Base-by-base conservation (phyloP, 2,113 vertebrate genomes). In the Noctilio leporinus region DNA sequence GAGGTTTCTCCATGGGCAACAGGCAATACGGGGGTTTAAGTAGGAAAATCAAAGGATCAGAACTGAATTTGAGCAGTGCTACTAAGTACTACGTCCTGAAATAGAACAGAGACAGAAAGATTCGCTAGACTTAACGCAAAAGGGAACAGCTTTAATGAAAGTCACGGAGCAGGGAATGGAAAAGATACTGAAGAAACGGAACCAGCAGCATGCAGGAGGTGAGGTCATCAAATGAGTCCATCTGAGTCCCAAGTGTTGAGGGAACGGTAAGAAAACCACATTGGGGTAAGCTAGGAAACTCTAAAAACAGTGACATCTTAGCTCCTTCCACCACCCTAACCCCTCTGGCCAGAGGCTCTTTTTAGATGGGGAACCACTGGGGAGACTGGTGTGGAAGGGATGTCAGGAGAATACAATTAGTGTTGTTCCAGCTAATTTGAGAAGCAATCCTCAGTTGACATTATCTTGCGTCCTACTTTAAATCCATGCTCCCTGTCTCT, bases 131-230 rank as follows among this genome's bases (percentile, higher is more conserved):
- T n/a, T 14, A 38, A 64, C n/a, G 26, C 19, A n/a, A 33, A 55
- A 43, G 16, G 2, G 43, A n/a, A n/a, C 51, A 45, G 67, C 40
- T 64, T 75, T 38, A 6, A 14, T 30, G 4, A 35, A 10, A 57
- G 15, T 30, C 55, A n/a, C 17, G 45, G 38, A 51, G 26, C 5
- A 65, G 45, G 45, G 62, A 87, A 38, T 24, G 26, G 28, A 59
- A 43, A 53, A 26, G 45, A 20, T 0, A n/a, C 11, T 26, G 62
- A 30, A 45, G 38, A 35, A 19, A 19, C 20, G 2, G 24, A 17
- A 15, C 12, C 2, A 4, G 20, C 4, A 12, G 19, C 28, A 19
- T 1, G 35, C 1, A 10, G 45, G 43, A 11, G 9, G 24, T 1
- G 6, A 70, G 22, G 43, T 4, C 1, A 11, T 10, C 10, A 57